Evolutionary conservation across 2,113 vertebrate genomes (phyloP).

Genomic region (Lonchura striata): DNA sequence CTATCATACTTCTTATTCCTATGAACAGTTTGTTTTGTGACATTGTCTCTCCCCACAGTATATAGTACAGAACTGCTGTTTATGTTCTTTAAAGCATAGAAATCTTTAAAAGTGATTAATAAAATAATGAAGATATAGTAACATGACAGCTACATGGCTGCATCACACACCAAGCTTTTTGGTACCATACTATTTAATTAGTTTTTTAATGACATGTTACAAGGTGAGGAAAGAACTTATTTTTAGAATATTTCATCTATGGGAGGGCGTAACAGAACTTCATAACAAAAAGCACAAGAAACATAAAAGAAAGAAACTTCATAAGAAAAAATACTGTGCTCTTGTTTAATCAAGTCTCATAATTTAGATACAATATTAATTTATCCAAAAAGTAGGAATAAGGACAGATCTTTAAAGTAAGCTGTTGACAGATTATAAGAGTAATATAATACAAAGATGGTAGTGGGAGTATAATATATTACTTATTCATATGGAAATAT

Average conservation of each 20-base stretch:
- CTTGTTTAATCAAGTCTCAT: not conserved
- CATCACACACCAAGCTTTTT: not conserved
- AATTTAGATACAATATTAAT: not conserved
- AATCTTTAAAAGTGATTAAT: not conserved
- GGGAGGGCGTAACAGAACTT: not conserved
- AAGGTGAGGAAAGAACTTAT: not conserved
- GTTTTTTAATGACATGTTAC: not conserved
- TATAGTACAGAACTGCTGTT: not conserved
- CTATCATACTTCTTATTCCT: not conserved
- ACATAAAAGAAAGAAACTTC: not conserved
- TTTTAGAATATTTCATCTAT: not conserved
- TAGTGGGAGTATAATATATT: not conserved
- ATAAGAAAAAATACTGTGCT: not conserved
- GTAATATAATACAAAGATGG: not conserved
- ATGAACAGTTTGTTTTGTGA: not conserved
- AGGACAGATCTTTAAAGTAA: not conserved
- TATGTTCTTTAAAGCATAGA: not conserved
- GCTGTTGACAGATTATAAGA: not conserved
- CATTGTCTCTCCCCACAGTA: not conserved
- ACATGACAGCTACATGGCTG: not conserved
- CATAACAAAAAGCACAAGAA: not conserved
- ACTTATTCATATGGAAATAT: not conserved
- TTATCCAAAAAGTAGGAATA: not conserved
- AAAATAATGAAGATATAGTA: not conserved
- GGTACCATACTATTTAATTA: not conserved